phyloP scores from a whole-genome alignment of 2,888 invertebrate genomes.

The Brenthis hecate region DNA sequence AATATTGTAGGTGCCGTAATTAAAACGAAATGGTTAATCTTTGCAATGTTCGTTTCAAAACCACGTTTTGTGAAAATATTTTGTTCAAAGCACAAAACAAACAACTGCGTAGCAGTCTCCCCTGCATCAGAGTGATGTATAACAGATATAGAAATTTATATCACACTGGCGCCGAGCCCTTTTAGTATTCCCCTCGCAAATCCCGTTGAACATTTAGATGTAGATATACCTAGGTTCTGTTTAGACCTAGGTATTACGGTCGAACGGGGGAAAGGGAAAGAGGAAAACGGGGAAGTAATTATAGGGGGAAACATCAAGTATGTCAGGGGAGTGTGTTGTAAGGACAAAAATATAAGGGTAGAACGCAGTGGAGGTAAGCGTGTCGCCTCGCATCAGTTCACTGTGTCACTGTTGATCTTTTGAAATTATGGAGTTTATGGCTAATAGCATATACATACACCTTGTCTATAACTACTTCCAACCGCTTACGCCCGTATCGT shows the following conservation, averaged over 20 bases:
- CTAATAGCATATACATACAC: slow-evolving; percentile 29
- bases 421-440: slow-evolving; percentile 53
- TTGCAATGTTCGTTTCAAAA: slow-evolving; percentile 32
- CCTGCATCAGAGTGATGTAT: slow-evolving; percentile 47
- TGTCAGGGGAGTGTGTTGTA: slow-evolving; percentile 78
- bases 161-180: slow-evolving; percentile 67
- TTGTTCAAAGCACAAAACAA: slow-evolving; percentile 59
- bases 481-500: neutral
- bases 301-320: slow-evolving; percentile 77
- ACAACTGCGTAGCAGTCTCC: slow-evolving; percentile 51
- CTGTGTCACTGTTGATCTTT: slow-evolving; percentile 80
- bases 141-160: slow-evolving; percentile 62
- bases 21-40: slow-evolving; percentile 31
- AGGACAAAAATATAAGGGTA: slow-evolving; percentile 77
- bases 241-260: slow-evolving; percentile 64
- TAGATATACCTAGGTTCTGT: slow-evolving; percentile 66
- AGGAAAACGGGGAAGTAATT: slow-evolving; percentile 68
- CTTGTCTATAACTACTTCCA: slow-evolving; percentile 15
- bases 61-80: slow-evolving; percentile 45
- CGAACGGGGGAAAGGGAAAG: slow-evolving; percentile 53
- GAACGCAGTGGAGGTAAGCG: slow-evolving; percentile 74
- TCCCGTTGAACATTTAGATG: slow-evolving; percentile 62
- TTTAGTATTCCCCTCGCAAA: slow-evolving; percentile 77
- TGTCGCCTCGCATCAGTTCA: slow-evolving; percentile 77
- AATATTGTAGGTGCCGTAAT: slow-evolving; percentile 28